Base-by-base conservation (phyloP, 2,888 invertebrate species). In the Lasioglossum leucozonium region DNA sequence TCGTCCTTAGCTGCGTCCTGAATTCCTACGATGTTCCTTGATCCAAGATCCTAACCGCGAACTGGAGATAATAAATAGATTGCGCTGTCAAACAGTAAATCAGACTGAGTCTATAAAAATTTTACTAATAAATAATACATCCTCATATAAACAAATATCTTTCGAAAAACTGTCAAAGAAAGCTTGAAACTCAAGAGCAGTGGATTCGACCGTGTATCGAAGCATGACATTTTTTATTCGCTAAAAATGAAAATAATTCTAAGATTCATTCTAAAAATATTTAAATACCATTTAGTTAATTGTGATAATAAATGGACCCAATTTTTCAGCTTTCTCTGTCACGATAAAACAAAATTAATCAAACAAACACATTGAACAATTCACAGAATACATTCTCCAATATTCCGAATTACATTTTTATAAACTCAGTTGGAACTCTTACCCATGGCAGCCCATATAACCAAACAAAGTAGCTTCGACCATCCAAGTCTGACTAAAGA, bases 11-110 rank as follows among this genome's bases (percentile, higher is more conserved):
- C 62, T 55, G 40, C 62, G 65, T 76, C 72, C 55, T 26, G 73
- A 67, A 74, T 42, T n/a, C 74, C 73, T 58, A 47, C 55, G 47
- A 30, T 37, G 79, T 82, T 75, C 75, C 79, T 40, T 44, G 42
- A 16, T 44, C 74, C 74, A 47, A 37, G 58, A 34, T 62, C 37
- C 26, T 51, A 51, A 51, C 51, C 51, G 51, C n/a, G 51, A n/a
- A 51, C 22, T 51, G 51, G 51, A 51, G 30, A 62, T 62, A 62
- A 62, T 62, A 16, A 62, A 62, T 62, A 62, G 30, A 62, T 30
- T 16, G 62, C 37, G 18, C 30, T 8, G 16, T 62, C 62, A 30
- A 30, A 67, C 11, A n/a, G 26, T n/a, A 26, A 42, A 62, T 37
- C 44, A 16, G 6, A 0, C 62, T 4, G 62, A 16, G 6, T 62